Evolutionary conservation across 2,888 invertebrate species (phyloP).

Genomic region (Elegia similella): DNA sequence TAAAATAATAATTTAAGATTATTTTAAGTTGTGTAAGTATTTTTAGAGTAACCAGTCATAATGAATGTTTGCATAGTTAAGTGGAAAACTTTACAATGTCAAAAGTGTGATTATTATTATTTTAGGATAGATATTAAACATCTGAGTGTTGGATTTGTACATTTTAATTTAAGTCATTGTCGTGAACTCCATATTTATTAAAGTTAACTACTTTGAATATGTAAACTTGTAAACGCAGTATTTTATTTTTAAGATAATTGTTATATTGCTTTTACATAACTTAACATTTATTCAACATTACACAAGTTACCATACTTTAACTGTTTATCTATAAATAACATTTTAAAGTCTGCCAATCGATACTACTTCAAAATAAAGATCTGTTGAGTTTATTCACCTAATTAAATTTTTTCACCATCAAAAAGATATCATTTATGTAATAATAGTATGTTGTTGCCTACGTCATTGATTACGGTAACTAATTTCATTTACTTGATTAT

Average conservation of each 20-base stretch:
- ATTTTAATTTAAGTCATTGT: constrained; percentile 74
- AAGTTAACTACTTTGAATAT: constrained; percentile 17
- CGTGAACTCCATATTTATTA: constrained; percentile 36
- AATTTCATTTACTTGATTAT: background rate
- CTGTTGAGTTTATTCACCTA: background rate
- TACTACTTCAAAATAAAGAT: constrained; percentile 2
- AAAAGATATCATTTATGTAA: background rate
- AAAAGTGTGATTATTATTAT: constrained; percentile 79
- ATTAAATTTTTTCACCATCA: background rate
- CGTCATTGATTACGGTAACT: constrained; percentile 5
- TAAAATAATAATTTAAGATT: constrained; percentile 56
- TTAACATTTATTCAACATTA: constrained; percentile 3
- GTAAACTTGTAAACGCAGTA: constrained; percentile 22
- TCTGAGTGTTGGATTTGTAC: constrained; percentile 68
- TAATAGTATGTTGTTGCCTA: background rate
- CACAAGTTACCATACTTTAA: constrained; percentile 36
- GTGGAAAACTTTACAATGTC: constrained; percentile 79
- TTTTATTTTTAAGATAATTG: constrained; percentile 24
- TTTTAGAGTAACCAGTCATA: constrained; percentile 70
- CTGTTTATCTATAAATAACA: constrained; percentile 21
- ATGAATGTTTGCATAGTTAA: constrained; percentile 74
- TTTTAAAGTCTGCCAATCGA: constrained; percentile 32
- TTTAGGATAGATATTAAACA: constrained; percentile 67
- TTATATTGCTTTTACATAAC: background rate
- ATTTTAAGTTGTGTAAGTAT: constrained; percentile 69